Percentiles rank a stretch among this genome's conserved stretches.
These are phyloP conservation scores for Hepsetus odoe DNA, from an alignment of 2,113 vertebrate species.

Conservation along the genomic window DNA sequence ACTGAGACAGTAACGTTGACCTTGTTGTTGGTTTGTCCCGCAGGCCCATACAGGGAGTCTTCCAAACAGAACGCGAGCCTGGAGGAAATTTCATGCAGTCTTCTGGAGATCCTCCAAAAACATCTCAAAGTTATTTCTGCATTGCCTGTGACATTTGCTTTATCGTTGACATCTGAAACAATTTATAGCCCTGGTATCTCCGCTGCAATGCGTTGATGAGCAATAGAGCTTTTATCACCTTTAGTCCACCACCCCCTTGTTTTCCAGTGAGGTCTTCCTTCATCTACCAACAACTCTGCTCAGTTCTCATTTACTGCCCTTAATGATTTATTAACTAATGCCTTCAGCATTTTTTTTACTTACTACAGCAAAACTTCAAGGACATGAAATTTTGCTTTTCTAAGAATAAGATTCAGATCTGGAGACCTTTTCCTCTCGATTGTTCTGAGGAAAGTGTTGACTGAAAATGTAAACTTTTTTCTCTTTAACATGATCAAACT, in stretches of 20 bases:
- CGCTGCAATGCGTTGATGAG: constrained; percentile 13
- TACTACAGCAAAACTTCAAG: too few relatives aligned
- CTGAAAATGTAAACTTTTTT: too few relatives aligned
- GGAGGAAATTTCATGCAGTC: neutral
- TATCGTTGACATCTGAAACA: constrained; percentile 27
- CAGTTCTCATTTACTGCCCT: neutral
- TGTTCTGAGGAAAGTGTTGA: too few relatives aligned
- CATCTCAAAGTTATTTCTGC: neutral
- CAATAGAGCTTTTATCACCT: neutral
- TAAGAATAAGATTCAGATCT: too few relatives aligned
- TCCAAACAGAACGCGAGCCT: neutral
- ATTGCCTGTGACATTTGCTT: neutral
- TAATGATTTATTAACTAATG: neutral
- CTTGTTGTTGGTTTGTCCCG: neutral
- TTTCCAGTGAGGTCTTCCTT: neutral
- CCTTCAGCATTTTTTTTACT: too few relatives aligned
- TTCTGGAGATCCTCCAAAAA: neutral
- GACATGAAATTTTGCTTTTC: too few relatives aligned
- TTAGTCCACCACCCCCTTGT: neutral
- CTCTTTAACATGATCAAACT: too few relatives aligned
- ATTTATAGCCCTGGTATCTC: constrained; percentile 40
- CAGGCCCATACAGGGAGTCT: neutral
- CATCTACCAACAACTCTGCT: neutral
- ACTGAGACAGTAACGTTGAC: neutral
- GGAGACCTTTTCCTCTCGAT: too few relatives aligned